phyloP scores from a whole-genome alignment of 1,140 invertebrate genomes.

The Lordiphosa clarofinis region DNA sequence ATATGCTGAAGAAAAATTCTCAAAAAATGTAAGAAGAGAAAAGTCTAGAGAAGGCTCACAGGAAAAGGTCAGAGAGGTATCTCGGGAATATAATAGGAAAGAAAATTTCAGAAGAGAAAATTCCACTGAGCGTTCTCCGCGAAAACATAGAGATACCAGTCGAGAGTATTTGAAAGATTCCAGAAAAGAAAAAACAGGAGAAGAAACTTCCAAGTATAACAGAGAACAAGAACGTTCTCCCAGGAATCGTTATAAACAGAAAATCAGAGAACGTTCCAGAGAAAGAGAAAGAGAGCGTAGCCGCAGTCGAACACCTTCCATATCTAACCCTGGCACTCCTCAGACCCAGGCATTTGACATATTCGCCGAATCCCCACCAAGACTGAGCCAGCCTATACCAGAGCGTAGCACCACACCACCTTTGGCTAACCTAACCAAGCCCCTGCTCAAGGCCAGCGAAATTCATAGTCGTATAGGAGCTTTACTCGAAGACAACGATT shows the following conservation, averaged over 20 bases:
- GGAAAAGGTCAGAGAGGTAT: too few relatives aligned
- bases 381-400: slow-evolving; percentile 30
- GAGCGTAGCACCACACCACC: slow-evolving; percentile 60
- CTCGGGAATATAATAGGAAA: too few relatives aligned
- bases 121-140: too few relatives aligned
- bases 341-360: slow-evolving; percentile 45
- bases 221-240: too few relatives aligned
- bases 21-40: too few relatives aligned
- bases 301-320: slow-evolving; percentile 13
- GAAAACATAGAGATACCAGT: too few relatives aligned
- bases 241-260: neutral
- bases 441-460: slow-evolving; percentile 54
- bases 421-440: slow-evolving; percentile 20
- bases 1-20: neutral
- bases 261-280: slow-evolving; percentile 1
- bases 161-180: neutral
- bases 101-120: too few relatives aligned
- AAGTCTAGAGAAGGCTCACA: too few relatives aligned
- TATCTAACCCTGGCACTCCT: too few relatives aligned
- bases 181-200: slow-evolving; percentile 2
- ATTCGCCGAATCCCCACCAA: slow-evolving; percentile 71
- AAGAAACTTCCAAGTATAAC: too few relatives aligned
- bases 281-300: slow-evolving; percentile 9
- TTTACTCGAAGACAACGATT: slow-evolving; percentile 62
- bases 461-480: slow-evolving; percentile 70